These are phyloP conservation scores for Acanthisitta chloris DNA, from an alignment of 2,113 vertebrate genomes.

Conservation along the genomic window DNA sequence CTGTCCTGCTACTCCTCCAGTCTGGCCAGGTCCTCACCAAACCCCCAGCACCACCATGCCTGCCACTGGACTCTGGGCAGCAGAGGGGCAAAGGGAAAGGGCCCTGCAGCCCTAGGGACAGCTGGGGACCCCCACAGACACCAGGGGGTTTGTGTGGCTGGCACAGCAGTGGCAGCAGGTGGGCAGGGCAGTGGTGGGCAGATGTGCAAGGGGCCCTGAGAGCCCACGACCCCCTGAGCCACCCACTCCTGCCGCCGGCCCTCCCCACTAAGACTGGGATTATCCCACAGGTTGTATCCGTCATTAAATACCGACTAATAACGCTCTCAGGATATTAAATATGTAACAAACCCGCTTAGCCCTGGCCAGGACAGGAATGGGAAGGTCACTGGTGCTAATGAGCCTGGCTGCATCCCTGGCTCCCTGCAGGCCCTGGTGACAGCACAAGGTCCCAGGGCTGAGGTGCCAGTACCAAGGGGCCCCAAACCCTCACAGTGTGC, in stretches of 20 bases:
- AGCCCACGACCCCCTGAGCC: not conserved
- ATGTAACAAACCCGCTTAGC: slow-evolving; percentile 65
- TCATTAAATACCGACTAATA: slow-evolving; percentile 58
- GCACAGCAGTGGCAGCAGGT: fast-evolving
- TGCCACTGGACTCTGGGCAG: fast-evolving
- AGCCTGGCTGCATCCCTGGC: not conserved
- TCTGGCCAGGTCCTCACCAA: slow-evolving; percentile 66
- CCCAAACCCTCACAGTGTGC: fast-evolving
- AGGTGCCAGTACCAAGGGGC: fast-evolving
- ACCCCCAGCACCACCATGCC: slow-evolving; percentile 63
- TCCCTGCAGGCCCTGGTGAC: fast-evolving
- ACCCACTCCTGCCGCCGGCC: fast-evolving
- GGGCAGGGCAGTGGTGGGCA: not conserved
- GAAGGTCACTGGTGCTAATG: slow-evolving; percentile 34
- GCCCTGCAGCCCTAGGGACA: fast-evolving
- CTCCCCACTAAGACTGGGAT: slow-evolving; percentile 1
- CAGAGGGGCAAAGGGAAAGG: fast-evolving
- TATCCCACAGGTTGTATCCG: slow-evolving; percentile 61
- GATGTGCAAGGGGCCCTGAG: not conserved
- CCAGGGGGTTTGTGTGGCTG: fast-evolving
- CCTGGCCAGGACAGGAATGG: not conserved
- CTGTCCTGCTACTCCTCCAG: slow-evolving; percentile 20
- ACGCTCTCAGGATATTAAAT: slow-evolving; percentile 66
- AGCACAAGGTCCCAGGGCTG: not conserved
- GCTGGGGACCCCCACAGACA: not conserved